Conservation (phyloP, 2,888 invertebrate species). For the Scaeva pyrastri region DNA sequence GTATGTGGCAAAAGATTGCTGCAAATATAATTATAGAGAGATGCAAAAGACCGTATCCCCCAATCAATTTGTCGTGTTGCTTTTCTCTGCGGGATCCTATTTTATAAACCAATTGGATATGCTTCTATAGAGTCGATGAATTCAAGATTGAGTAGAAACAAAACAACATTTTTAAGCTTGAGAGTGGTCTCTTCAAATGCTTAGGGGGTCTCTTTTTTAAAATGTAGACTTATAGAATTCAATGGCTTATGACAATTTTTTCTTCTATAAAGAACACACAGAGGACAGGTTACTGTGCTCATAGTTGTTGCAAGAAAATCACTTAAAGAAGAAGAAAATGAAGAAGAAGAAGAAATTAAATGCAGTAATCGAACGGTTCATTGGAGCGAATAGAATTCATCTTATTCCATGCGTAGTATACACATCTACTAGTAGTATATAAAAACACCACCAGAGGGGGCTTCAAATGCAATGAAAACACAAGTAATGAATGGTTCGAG, state of each 20-base stretch:
- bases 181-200: not conserved
- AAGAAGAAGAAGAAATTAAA: conserved; percentile 47
- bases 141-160: not conserved
- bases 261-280: not conserved
- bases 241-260: conserved; percentile 37
- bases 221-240: conserved; percentile 1
- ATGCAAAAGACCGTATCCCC: conserved; percentile 55
- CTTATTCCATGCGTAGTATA: conserved; percentile 30
- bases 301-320: conserved; percentile 49
- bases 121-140: conserved; percentile 32
- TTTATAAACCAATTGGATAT: conserved; percentile 44
- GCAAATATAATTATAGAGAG: conserved; percentile 3
- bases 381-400: conserved; percentile 80
- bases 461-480: conserved; percentile 26
- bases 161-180: conserved; percentile 10
- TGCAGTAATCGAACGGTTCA: conserved; percentile 81
- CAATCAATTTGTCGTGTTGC: conserved; percentile 52
- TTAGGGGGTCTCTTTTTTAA: conserved; percentile 38
- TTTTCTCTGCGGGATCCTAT: conserved; percentile 33
- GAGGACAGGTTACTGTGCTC: conserved; percentile 55
- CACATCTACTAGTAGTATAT: not conserved
- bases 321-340: conserved; percentile 13
- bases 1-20: conserved; percentile 14
- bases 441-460: not conserved
- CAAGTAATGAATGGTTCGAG: conserved; percentile 25